Evolutionary conservation across 1,140 invertebrate species (phyloP).

Genomic region (Drosophila tristis): DNA sequence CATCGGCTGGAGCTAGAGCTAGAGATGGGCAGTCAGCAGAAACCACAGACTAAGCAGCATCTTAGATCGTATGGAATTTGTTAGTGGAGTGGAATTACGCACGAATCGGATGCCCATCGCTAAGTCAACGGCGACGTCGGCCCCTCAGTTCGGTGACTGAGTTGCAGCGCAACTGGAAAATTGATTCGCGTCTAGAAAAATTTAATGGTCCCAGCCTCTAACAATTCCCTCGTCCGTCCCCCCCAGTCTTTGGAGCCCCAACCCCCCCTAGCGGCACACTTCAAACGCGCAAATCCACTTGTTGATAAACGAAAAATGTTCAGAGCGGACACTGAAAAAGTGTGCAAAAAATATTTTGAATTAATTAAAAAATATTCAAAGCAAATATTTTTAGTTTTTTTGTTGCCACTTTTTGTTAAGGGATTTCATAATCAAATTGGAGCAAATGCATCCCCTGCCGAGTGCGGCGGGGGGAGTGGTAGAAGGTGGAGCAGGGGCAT

Average conservation of each 20-base stretch:
- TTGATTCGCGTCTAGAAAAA: slow-evolving; percentile 68
- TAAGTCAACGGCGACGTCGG: neutral
- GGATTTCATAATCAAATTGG: slow-evolving; percentile 70
- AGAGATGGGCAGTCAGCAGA: no score
- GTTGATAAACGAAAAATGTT: slow-evolving; percentile 67
- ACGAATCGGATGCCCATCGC: no score
- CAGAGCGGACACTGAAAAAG: slow-evolving; percentile 49
- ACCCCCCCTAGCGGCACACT: slow-evolving; percentile 46
- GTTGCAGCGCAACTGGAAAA: slow-evolving; percentile 56
- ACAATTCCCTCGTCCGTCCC: slow-evolving; percentile 28
- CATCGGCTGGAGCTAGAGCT: neutral
- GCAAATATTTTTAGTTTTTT: slow-evolving; percentile 38
- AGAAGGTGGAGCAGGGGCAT: slow-evolving; percentile 4
- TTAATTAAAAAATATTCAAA: slow-evolving; percentile 70
- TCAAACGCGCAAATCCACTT: slow-evolving; percentile 52
- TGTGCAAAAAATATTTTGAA: slow-evolving; percentile 60
- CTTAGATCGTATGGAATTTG: no score
- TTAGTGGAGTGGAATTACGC: no score
- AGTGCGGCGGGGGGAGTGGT: neutral
- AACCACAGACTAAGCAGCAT: no score
- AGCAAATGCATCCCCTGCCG: slow-evolving; percentile 58
- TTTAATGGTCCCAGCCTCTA: slow-evolving; percentile 64
- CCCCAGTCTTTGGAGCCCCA: neutral
- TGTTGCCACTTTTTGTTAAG: neutral
- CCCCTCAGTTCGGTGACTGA: slow-evolving; percentile 41